Base-by-base conservation (phyloP, 2,113 vertebrate genomes). In the Picathartes gymnocephalus region DNA sequence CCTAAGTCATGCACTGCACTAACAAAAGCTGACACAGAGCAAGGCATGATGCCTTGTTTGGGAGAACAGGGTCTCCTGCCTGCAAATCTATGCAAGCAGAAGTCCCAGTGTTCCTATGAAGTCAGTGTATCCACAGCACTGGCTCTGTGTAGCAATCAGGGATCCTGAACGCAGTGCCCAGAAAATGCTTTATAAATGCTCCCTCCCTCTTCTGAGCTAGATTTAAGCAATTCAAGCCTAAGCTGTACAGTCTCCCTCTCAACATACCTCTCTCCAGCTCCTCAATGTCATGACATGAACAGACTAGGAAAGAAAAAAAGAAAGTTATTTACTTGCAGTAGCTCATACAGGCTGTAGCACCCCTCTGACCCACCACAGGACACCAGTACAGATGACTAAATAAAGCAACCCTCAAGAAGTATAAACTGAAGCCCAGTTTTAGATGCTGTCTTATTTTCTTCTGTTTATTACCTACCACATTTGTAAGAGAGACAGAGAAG, bases 251-350 rank as follows among this genome's bases (percentile, higher is more conserved):
- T 58, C 51, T 62, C 70, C 42, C 28, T 78, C 45, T 35, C 68
- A 60, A 93, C 98, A 19, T 97, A 99, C 99, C 98, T 99, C 99
- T 95, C 99, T 98, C 99, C 99, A 99, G 96, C 94, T 99, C 86
- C 99, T 98, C 65, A 99, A 89, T 53, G 98, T 98, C 99, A 99
- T 98, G 56, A 99, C 98, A 51, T 99, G 99, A 95, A 99, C 99
- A 17, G 99, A 99, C 99, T 99, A 91, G 64, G 95, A 96, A 95
- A 90, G 57, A 40, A 65, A 39, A 35, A 40, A 15, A 16, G 9
- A 64, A 73, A 65, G 14, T 80, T 64, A 73, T 37, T 91, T 65
- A 47, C 13, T 61, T 30, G 22, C 6, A 85, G 31, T 65, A 83
- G 27, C n/a, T 82, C 16, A 28, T 4, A 20, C 37, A 79, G 78